Evolutionary conservation across 2,113 vertebrate genomes (phyloP), one percentile per base, ranked within the genome.

Genomic region (Xenus cinereus): DNA sequence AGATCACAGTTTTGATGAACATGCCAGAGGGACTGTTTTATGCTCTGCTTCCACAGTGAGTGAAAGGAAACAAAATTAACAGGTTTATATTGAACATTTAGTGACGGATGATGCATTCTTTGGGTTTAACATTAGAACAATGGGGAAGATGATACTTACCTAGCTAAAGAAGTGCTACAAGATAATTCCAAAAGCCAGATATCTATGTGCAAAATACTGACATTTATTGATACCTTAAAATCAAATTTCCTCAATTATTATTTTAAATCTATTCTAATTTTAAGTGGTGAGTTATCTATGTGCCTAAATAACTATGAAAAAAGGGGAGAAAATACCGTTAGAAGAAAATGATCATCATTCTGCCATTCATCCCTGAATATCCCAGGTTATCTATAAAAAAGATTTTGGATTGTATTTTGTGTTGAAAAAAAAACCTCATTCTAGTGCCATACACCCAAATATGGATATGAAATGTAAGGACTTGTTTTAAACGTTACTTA

Each of bases 1-100:
- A 90, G 85, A 98, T 97, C 91, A 89, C 82, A 97, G 92, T 97
- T 98, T 94, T 97, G 87, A 97, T 92, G 96, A 97, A 96, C 59
- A 81, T 51, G 87, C 96, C 84, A 82, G 91, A 87, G 94, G 87
- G 96, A 97, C 30, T 91, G 48, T 92, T 95, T 82, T 95, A 89
- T 93, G 57, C 75, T 95, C 60, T 93, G 53, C 73, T 98, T 98
- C 87, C 67, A 87, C 48, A 88, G 63, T 89, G 82, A 97, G 51
- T 82, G 75, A 96, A 98, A 94, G 35, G 90, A 90, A 98, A 95
- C 35, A 97, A 97, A 97, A 97, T 32, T 56, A 97, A 19, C 30
- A 80, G 62, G 86, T 97, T 94, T 95, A 71, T 93, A 90, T 48
- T 51, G 84, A 95, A 95, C 39, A 84, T 68, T 91, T 96, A 66